Percentiles rank a stretch among this genome's conserved stretches.
Conservation (phyloP, 2,113 vertebrate genomes). For the Festucalex cinctus region DNA sequence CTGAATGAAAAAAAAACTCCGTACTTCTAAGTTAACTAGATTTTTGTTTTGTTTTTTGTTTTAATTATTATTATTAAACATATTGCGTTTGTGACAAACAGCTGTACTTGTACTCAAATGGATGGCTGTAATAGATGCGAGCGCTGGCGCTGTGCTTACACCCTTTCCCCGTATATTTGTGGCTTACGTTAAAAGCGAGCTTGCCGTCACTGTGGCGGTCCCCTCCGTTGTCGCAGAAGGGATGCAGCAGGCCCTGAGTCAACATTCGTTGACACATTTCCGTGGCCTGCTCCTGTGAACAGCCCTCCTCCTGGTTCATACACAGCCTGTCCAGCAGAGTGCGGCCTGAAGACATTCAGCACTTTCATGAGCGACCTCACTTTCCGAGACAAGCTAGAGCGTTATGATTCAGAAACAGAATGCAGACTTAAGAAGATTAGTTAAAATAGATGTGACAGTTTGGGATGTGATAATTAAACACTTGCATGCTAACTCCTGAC, state of each 20-base stretch:
- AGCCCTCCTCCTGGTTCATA: conserved; percentile 74
- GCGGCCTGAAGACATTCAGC: conserved; percentile 29
- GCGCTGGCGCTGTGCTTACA: no score
- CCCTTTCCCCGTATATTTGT: no score
- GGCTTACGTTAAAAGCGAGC: conserved; percentile 81
- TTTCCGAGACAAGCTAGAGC: not conserved
- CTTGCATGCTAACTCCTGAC: conserved; percentile 30
- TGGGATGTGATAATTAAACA: conserved; percentile 65
- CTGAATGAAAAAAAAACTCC: no score
- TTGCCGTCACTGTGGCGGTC: conserved; percentile 70
- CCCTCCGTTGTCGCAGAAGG: conserved; percentile 80
- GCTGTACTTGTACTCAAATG: not conserved
- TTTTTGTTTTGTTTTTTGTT: no score
- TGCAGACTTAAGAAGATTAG: not conserved
- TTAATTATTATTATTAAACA: no score
- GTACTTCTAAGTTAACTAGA: no score
- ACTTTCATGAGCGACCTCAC: not conserved
- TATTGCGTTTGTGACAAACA: no score
- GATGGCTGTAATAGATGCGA: not conserved
- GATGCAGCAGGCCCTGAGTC: conserved; percentile 82
- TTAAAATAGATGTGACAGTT: conserved; percentile 18
- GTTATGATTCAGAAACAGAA: not conserved
- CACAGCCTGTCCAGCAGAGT: conserved; percentile 83
- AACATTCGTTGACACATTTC: conserved; percentile 84
- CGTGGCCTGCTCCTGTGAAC: conserved; percentile 76